These are phyloP conservation scores for Clytia hemisphaerica DNA, from an alignment of 30 jellyfish, hydroid and myxozoan genomes.

Conservation along the genomic window DNA sequence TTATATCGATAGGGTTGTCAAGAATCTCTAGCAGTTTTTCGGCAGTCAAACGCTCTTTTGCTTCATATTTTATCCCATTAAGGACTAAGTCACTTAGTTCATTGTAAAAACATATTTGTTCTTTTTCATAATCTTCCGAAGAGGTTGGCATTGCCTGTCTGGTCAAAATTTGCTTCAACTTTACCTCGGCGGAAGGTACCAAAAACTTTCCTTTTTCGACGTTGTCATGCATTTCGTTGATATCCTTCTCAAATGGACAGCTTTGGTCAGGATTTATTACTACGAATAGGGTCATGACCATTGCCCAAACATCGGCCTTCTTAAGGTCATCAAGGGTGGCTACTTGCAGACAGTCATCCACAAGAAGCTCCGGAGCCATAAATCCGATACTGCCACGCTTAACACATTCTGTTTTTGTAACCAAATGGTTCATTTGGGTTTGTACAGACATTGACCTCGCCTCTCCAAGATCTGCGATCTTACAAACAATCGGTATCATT, in stretches of 20 bases:
- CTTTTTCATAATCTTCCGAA: neutral
- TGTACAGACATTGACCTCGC: neutral
- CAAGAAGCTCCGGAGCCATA: slow-evolving; percentile 11
- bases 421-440: neutral
- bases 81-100: neutral
- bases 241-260: slow-evolving; percentile 14
- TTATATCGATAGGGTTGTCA: neutral
- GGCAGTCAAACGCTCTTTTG: neutral
- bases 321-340: slow-evolving; percentile 9
- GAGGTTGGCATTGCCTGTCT: neutral
- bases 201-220: no score
- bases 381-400: neutral
- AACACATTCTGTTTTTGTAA: neutral
- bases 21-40: neutral
- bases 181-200: neutral
- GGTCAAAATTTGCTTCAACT: neutral
- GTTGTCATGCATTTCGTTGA: neutral
- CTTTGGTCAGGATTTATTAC: slow-evolving; percentile 11
- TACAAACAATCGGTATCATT: neutral
- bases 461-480: slow-evolving; percentile 13
- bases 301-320: slow-evolving; percentile 25
- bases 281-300: slow-evolving; percentile 3
- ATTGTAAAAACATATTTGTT: neutral
- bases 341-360: neutral
- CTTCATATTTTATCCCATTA: neutral